Evolutionary conservation across 2,797 vertebrate species (phyloP), one percentile per base, ranked within the genome.

Genomic region (Clarias fuscus): DNA sequence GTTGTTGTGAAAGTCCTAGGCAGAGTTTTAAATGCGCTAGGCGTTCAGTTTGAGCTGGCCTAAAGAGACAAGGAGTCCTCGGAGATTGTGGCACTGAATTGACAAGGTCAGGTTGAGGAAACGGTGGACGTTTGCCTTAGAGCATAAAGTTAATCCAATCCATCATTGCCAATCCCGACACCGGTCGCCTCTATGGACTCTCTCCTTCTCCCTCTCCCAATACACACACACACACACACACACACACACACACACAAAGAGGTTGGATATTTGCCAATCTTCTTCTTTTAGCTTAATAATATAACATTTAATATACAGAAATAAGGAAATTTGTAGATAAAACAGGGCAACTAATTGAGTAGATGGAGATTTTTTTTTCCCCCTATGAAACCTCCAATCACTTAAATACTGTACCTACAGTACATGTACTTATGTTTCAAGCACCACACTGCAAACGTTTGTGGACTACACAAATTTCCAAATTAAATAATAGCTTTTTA

Each of bases 91-190:
- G 90, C 92, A 92, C 87, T 84, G 87, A 88, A 90, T 90, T 86
- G 90, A 91, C 93, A 93, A 94, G 93, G 93, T 95, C 93, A 92
- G 30, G 90, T 89, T 90, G 88, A 87, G 91, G 88, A 91, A 89
- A 93, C 88, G 86, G 68, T 84, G 90, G 84, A 86, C 71, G 83
- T 85, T 72, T 89, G 92, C 91, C 93, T 92, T 85, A 91, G 89
- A 90, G 86, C 86, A 61, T 82, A 48, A 91, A 89, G 85, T 90
- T 91, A 92, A 93, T 92, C 90, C 92, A 79, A 90, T 91, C 88
- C 6, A 87, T 89, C 90, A 84, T 81, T 80, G 80, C 59, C 82
- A 58, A 82, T 85, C 86, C 86, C 92, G 92, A 93, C 92, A 90
- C 77, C 37, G 18, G 61, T 64, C 68, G 30, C 67, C 92, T 91